A percentile compares a stretch with the other conserved stretches of the same genome.
Evolutionary conservation across 1,140 invertebrate genomes (phyloP).

Genomic region (Aphis gossypii): DNA sequence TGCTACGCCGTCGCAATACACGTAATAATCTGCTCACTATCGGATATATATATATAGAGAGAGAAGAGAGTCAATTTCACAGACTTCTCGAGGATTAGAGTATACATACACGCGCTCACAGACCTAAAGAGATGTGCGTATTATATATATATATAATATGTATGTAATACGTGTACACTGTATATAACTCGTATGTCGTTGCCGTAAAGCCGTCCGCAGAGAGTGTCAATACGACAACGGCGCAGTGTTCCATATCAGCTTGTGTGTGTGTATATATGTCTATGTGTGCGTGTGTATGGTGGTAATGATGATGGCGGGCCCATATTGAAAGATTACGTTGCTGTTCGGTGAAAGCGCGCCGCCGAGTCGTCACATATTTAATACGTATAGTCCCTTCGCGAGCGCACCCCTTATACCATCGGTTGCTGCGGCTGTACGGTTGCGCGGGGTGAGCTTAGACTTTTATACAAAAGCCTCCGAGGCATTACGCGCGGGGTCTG

Average conservation of each 20-base stretch:
- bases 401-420: background rate
- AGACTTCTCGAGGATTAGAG: slow-evolving; percentile 44
- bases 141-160: background rate
- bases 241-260: background rate
- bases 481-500: background rate
- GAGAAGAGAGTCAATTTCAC: slow-evolving; percentile 45
- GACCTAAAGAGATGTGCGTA: background rate
- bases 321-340: slow-evolving; percentile 55
- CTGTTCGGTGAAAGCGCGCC: slow-evolving; percentile 33
- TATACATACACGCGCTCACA: background rate
- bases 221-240: slow-evolving; percentile 46
- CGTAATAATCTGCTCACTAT: background rate
- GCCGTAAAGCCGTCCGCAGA: slow-evolving; percentile 37
- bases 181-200: slow-evolving; percentile 7
- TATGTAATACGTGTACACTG: background rate
- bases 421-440: background rate
- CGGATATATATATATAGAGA: background rate
- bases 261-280: background rate
- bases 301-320: background rate
- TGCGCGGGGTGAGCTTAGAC: slow-evolving; percentile 42
- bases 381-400: slow-evolving; percentile 31
- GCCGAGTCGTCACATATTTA: slow-evolving; percentile 47
- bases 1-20: no score
- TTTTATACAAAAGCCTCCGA: slow-evolving; percentile 35
- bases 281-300: no score